Evolutionary conservation across 1,140 invertebrate genomes (phyloP).

Genomic region (Dendroctonus ponderosae): DNA sequence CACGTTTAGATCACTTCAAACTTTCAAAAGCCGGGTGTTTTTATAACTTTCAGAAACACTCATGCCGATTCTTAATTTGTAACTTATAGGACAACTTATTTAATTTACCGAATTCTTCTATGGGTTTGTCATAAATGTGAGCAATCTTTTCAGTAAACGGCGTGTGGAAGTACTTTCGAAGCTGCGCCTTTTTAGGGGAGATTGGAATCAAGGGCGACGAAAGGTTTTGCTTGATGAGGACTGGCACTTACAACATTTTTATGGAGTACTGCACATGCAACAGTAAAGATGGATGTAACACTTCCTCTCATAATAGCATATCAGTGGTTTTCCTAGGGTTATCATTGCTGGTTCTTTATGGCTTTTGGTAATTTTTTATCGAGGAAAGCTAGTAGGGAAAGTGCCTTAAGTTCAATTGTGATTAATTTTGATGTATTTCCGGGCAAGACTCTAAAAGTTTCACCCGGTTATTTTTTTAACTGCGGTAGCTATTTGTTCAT

Average conservation of each 20-base stretch:
- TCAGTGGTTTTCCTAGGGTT: conserved; percentile 27
- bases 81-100: not conserved
- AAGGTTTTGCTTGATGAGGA: conserved; percentile 85
- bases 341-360: conserved; percentile 1
- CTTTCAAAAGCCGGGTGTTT: not conserved
- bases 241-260: conserved; percentile 90
- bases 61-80: no score
- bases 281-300: conserved; percentile 88
- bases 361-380: not conserved
- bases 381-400: not conserved
- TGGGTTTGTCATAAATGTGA: not conserved
- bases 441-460: not conserved
- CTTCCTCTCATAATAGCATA: conserved; percentile 47
- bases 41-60: not conserved
- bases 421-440: not conserved
- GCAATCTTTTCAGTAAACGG: conserved; percentile 70
- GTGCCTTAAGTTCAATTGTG: not conserved
- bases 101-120: not conserved
- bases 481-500: not conserved
- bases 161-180: conserved; percentile 85
- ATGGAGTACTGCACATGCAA: conserved; percentile 92
- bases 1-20: not conserved
- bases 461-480: not conserved
- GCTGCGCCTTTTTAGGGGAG: conserved; percentile 86
- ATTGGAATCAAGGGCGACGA: conserved; percentile 88